Base-by-base conservation (phyloP, 2,797 vertebrate genomes). In the Hypotaenidia okinawae region DNA sequence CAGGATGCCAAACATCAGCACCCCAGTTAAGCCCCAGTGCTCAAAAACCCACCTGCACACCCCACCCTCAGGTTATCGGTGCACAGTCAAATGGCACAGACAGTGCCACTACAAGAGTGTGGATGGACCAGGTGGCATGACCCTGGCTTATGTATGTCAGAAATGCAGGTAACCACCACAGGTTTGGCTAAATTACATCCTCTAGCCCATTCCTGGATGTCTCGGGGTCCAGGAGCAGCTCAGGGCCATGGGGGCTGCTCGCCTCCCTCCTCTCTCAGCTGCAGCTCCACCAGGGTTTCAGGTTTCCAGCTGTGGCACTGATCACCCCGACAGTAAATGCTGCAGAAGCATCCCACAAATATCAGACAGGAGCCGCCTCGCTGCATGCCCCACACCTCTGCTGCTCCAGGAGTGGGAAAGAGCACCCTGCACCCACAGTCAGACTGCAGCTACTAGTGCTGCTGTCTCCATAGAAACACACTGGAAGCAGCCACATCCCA, bases 11-110 rank as follows among this genome's bases (percentile, higher is more conserved):
- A 32, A 13, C 6, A 33, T 17, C 35, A 27, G 58, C n/a, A 16
- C 5, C 0, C 2, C 2, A 16, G 25, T 43, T 64, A 17, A 35
- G 25, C 18, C 23, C 32, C 43, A 7, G 7, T 4, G 18, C 18
- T 28, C 18, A 27, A 13, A 51, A 14, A 27, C 24, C 13, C 49
- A 14, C 49, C 49, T 43, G 21, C 23, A 24, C 47, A 23, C 23
- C 23, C 13, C 11, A 10, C n/a, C 16, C 27, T 15, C 9, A 45
- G 15, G 13, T 32, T 32, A 30, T 27, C 7, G 2, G 35, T 10
- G 22, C 5, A 27, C 35, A 14, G 45, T 0, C 13, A 16, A 33
- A 19, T 37, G 9, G 68, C 32, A 24, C 59, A 32, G 37, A 0
- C 10, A 41, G 30, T 8, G 32, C 52, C 43, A 19, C 1, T 6